Base-by-base conservation (phyloP, 2,888 invertebrate genomes). In the Andrena dorsata region DNA sequence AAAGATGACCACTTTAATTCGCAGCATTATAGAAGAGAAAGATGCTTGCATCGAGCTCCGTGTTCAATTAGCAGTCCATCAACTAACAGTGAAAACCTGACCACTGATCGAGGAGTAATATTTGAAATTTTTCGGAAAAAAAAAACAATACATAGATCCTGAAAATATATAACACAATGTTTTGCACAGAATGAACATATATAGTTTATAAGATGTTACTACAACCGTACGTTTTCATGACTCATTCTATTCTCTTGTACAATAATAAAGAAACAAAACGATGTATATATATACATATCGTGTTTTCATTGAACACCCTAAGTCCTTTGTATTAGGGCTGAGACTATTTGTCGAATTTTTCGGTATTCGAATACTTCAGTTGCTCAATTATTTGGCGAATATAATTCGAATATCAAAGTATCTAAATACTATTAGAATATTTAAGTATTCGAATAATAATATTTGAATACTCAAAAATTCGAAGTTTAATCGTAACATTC, bases 11-110 rank as follows among this genome's bases (percentile, higher is more conserved):
- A 95, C 95, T 86, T 93, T 97, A 65, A 95, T 96, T 68, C 95
- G 96, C 87, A 96, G 96, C 91, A 96, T 97, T 86, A 96, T 96
- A 90, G 96, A 96, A 91, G 97, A 97, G 90, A 95, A 96, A 86
- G 96, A 96, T 66, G 96, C 96, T 26, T 96, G 96, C 91, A 95
- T 97, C 83, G 95, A 96, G 80, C 93, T 97, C n/a, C 96, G 96
- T 90, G 96, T 97, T 70, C 96, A 96, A 89, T 92, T 96, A 56
- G 96, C 95, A 56, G 95, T 96, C 94, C 95, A 95, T 82, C 95
- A 95, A 89, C 49, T 83, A 70, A 79, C 77, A 75, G 80, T 82
- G 23, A 88, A 86, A 60, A 88, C 87, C 56, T 88, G 87, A 88
- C 82, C 76, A 58, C 63, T 69, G 41, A 84, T 53, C 8, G 65